These are phyloP conservation scores for Dunckerocampus dactyliophorus DNA, from an alignment of 2,113 vertebrate species.

Conservation along the genomic window DNA sequence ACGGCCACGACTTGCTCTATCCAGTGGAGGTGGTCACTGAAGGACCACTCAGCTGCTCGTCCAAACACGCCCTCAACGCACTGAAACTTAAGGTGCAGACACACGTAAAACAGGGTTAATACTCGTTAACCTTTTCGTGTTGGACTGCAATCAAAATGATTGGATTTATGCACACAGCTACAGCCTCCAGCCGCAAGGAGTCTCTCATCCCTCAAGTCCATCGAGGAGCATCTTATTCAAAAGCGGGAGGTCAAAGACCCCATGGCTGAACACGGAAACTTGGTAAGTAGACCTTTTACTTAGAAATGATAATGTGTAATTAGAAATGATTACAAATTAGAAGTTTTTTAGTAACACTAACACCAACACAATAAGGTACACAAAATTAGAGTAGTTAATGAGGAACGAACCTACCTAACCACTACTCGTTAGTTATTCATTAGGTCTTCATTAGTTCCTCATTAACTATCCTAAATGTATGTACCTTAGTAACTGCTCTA, in stretches of 20 bases:
- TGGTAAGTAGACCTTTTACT: no score
- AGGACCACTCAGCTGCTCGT: conserved; percentile 71
- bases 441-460: no score
- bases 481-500: no score
- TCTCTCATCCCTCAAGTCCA: conserved; percentile 23
- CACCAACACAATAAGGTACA: no score
- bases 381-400: no score
- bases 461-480: no score
- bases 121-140: no score
- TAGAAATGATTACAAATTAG: neutral
- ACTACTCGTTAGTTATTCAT: no score
- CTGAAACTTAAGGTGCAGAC: conserved; percentile 71
- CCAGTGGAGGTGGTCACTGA: conserved; percentile 65
- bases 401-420: no score
- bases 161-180: conserved; percentile 33
- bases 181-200: conserved; percentile 34
- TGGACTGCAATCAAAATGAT: neutral
- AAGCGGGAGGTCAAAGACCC: conserved; percentile 44
- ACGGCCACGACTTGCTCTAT: conserved; percentile 70
- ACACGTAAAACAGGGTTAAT: neutral
- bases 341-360: no score
- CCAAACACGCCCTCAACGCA: conserved; percentile 68
- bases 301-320: no score
- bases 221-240: conserved; percentile 32
- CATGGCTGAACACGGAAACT: conserved; percentile 51